These are phyloP conservation scores for Tipula lateralis DNA, from an alignment of 2,888 invertebrate genomes.

Conservation along the genomic window DNA sequence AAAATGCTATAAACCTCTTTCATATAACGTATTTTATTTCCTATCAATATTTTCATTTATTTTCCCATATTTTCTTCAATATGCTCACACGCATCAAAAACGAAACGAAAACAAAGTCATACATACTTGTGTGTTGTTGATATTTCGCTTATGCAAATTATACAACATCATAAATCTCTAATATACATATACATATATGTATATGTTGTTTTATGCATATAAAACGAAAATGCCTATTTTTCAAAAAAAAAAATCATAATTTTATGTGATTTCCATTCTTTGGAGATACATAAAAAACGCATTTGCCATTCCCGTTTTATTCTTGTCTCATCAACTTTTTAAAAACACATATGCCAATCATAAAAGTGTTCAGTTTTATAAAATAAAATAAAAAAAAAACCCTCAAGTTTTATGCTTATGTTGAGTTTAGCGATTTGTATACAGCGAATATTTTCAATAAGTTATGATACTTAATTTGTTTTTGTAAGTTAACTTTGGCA, in stretches of 20 bases:
- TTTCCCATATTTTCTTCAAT: neutral
- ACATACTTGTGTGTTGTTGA: neutral
- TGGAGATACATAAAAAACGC: neutral
- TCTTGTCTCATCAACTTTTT: neutral
- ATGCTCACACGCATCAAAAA: neutral
- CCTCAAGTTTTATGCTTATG: neutral
- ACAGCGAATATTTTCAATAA: neutral
- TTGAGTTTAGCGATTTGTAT: neutral
- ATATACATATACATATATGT: neutral
- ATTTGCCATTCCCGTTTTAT: neutral
- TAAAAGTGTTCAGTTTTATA: neutral
- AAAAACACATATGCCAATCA: neutral
- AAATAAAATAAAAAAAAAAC: neutral
- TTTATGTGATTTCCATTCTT: neutral
- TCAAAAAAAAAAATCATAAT: neutral
- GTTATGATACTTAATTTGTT: neutral
- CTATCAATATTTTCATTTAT: neutral
- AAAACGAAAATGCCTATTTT: neutral
- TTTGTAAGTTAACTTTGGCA: too few relatives aligned
- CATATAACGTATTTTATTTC: neutral
- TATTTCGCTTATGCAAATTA: slow-evolving; percentile 4
- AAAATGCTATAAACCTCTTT: neutral
- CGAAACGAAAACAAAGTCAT: neutral
- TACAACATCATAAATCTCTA: neutral
- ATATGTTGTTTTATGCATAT: neutral